Base-by-base conservation (phyloP, 2,797 vertebrate genomes). In the Rhinogobio ventralis region DNA sequence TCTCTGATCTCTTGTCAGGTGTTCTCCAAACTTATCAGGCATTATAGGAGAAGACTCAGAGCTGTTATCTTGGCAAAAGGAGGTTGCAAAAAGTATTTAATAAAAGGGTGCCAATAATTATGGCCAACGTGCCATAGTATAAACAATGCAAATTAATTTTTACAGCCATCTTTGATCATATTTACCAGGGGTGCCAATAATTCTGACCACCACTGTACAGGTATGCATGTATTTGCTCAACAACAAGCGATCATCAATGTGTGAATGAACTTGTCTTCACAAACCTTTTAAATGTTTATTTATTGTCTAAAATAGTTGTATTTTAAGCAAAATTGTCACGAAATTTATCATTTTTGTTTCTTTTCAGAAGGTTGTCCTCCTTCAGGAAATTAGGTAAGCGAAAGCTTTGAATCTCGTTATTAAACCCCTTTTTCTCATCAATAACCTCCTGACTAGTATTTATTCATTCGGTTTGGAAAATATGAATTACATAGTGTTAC, bases 311-410 rank as follows among this genome's bases (percentile, higher is more conserved):
- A 28, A 28, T 42, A 55, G 8, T 1, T 60, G 13, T 49, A 53
- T 2, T 25, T 15, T 55, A 20, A 49, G 25, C 42, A 20, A 25
- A 36, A 20, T 66, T 33, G 62, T 79, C 28, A 20, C 45, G n/a
- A 9, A 30, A 68, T 6, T 0, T 42, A 25, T 72, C 0, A 36
- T 20, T 30, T 20, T 62, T 51, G 64, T 66, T 14, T 14, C 11
- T 33, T 71, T 42, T 55, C 11, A 85, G 86, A 83, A 64, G 81
- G 79, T 78, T 89, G 88, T 53, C 84, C 86, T 49, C 55, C 36
- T 0, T 17, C 60, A 55, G 55, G 79, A 46, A 64, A 30, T 36
- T 87, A 76, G 80, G 81, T 79, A 66, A 87, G 55, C 25, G 14
- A n/a, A 57, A 55, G 55, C 57, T 64, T 64, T 0, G 0, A 11